Evolutionary conservation across 2,888 invertebrate genomes (phyloP).

Genomic region (Cantharis nigra): DNA sequence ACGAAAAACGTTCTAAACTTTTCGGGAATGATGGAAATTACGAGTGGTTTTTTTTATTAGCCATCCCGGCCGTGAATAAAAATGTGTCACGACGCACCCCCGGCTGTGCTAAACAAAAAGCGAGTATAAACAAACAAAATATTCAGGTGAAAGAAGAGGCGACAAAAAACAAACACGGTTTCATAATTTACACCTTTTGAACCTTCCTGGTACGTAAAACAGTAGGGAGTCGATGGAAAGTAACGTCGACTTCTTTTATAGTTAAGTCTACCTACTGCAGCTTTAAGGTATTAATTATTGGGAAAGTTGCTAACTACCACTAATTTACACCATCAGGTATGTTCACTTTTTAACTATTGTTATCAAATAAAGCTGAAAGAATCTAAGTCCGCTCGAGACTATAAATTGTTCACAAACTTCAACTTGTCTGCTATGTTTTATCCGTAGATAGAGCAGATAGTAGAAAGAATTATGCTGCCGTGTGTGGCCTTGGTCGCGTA

Average conservation of each 20-base stretch:
- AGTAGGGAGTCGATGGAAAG: slow-evolving; percentile 24
- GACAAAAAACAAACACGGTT: slow-evolving; percentile 44
- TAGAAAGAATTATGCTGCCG: slow-evolving; percentile 48
- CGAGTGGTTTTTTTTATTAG: not conserved
- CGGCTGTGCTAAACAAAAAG: slow-evolving; percentile 41
- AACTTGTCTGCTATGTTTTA: slow-evolving; percentile 49
- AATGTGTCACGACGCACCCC: slow-evolving; percentile 34
- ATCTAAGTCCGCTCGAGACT: slow-evolving; percentile 45
- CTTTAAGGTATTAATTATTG: slow-evolving; percentile 19
- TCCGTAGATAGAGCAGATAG: slow-evolving; percentile 49
- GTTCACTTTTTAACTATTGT: slow-evolving; percentile 8
- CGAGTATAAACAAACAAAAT: slow-evolving; percentile 45
- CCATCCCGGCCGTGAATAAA: slow-evolving; percentile 21
- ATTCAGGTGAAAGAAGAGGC: slow-evolving; percentile 40
- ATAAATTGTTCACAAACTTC: slow-evolving; percentile 50
- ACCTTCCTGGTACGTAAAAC: slow-evolving; percentile 39
- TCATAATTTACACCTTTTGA: slow-evolving; percentile 46
- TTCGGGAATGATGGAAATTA: not conserved
- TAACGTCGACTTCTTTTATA: slow-evolving; percentile 17
- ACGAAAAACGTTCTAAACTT: not conserved
- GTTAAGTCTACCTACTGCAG: not conserved
- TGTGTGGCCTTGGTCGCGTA: slow-evolving; percentile 49
- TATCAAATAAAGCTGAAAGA: slow-evolving; percentile 32
- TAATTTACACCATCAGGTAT: slow-evolving; percentile 18
- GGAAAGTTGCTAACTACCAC: slow-evolving; percentile 12